Conservation (phyloP, 2,888 invertebrate genomes). For the Sipunculus nudus region DNA sequence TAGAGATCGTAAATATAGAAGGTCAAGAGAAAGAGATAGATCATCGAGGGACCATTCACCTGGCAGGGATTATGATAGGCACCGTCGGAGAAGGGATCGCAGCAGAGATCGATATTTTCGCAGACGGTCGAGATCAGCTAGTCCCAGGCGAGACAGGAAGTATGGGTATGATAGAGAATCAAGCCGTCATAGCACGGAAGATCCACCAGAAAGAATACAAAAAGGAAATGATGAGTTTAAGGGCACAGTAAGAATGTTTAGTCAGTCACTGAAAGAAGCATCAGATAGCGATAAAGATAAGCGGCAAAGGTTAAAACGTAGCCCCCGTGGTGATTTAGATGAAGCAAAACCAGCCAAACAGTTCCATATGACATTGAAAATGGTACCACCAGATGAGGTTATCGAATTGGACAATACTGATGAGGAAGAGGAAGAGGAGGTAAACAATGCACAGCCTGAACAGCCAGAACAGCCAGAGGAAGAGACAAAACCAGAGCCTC, state of each 20-base stretch:
- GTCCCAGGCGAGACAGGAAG: conserved; percentile 10
- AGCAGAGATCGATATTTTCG: conserved; percentile 21
- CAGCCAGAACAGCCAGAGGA: background rate
- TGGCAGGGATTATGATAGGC: too few species aligned
- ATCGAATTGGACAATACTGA: conserved; percentile 5
- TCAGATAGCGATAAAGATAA: conserved; percentile 9
- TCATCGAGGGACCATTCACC: conserved; percentile 65
- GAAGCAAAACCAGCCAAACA: too few species aligned
- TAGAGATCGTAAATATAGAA: too few species aligned
- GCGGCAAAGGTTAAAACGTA: conserved; percentile 1
- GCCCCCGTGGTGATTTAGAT: background rate
- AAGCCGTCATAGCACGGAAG: background rate
- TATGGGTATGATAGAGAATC: background rate
- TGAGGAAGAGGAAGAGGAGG: conserved; percentile 5
- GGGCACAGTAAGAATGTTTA: conserved; percentile 25
- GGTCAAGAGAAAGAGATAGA: conserved; percentile 51
- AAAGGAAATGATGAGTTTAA: conserved; percentile 21
- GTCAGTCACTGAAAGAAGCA: conserved; percentile 26
- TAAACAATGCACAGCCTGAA: conserved; percentile 1
- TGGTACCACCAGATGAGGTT: conserved; percentile 5
- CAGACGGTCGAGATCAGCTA: conserved; percentile 42
- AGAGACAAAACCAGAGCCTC: background rate
- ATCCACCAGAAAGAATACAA: background rate
- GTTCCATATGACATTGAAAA: conserved; percentile 1
- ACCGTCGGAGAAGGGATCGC: conserved; percentile 62